Evolutionary conservation across 2,113 vertebrate genomes (phyloP).

Genomic region (Furnarius figulus): DNA sequence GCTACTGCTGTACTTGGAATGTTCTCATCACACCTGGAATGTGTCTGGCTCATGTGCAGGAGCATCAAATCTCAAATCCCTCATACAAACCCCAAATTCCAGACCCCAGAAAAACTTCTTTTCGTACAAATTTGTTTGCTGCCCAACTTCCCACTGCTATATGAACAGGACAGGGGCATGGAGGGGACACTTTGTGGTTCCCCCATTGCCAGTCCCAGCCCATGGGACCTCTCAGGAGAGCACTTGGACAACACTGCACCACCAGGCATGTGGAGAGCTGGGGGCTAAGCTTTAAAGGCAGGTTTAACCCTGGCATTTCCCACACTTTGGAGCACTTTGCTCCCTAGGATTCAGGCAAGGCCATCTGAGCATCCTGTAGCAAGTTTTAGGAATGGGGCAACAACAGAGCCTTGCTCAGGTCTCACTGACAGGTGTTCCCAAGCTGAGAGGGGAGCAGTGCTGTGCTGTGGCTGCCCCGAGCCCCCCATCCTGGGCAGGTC

Average conservation of each 20-base stretch:
- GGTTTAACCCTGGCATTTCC: neutral
- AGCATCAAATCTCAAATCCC: neutral
- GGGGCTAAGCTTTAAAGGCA: neutral
- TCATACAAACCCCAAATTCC: neutral
- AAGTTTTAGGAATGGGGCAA: neutral
- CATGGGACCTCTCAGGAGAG: accelerated
- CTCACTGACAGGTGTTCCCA: neutral
- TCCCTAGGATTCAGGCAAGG: neutral
- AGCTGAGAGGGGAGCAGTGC: neutral
- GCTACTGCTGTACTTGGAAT: neutral
- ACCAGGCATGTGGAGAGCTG: accelerated
- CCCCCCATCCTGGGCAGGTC: accelerated
- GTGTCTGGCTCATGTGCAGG: accelerated
- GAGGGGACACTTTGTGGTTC: neutral
- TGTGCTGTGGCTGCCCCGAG: neutral
- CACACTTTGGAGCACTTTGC: neutral
- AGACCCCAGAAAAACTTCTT: neutral
- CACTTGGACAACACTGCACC: accelerated
- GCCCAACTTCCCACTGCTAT: neutral
- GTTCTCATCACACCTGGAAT: neutral
- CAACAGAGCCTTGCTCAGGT: neutral
- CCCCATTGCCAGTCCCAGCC: neutral
- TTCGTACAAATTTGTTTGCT: neutral
- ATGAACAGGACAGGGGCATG: neutral
- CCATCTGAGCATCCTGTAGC: neutral